Evolutionary conservation across 2,888 invertebrate species (phyloP).

Genomic region (Kryphioiulus occultus): DNA sequence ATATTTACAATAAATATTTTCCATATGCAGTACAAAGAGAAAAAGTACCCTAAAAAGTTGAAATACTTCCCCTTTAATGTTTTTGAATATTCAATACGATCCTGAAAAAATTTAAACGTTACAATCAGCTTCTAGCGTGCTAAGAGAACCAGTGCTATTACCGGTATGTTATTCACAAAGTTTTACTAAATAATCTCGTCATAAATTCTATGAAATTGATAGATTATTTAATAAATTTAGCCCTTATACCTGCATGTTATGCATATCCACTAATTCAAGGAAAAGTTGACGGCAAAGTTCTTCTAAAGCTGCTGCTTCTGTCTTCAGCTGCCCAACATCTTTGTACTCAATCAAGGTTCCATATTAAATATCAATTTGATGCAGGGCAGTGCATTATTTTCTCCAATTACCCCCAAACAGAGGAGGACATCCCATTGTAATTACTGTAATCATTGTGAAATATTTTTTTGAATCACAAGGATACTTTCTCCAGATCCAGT

Average conservation of each 20-base stretch:
- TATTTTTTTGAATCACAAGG: background rate
- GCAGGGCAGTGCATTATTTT: background rate
- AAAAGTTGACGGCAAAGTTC: slow-evolving; percentile 93
- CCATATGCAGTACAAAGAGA: slow-evolving; percentile 97
- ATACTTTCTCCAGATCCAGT: slow-evolving; percentile 66
- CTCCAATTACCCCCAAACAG: no score
- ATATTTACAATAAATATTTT: slow-evolving; percentile 96
- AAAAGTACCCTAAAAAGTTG: slow-evolving; percentile 97
- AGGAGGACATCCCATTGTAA: no score
- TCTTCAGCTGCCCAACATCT: slow-evolving; percentile 81
- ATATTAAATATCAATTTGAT: background rate
- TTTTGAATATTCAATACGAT: slow-evolving; percentile 91
- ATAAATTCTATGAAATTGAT: background rate
- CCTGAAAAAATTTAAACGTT: slow-evolving; percentile 66
- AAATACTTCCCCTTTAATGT: slow-evolving; percentile 98
- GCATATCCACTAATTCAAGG: slow-evolving; percentile 92
- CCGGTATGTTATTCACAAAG: no score
- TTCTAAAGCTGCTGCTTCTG: slow-evolving; percentile 87
- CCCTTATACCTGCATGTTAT: slow-evolving; percentile 71
- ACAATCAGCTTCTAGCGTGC: no score
- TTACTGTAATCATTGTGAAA: background rate
- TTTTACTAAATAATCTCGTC: background rate
- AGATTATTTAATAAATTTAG: slow-evolving; percentile 33
- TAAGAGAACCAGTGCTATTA: no score
- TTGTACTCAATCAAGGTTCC: background rate